Evolutionary conservation across 2,113 vertebrate genomes (phyloP), one percentile per base, ranked within the genome.

Genomic region (Bubo scandiacus): DNA sequence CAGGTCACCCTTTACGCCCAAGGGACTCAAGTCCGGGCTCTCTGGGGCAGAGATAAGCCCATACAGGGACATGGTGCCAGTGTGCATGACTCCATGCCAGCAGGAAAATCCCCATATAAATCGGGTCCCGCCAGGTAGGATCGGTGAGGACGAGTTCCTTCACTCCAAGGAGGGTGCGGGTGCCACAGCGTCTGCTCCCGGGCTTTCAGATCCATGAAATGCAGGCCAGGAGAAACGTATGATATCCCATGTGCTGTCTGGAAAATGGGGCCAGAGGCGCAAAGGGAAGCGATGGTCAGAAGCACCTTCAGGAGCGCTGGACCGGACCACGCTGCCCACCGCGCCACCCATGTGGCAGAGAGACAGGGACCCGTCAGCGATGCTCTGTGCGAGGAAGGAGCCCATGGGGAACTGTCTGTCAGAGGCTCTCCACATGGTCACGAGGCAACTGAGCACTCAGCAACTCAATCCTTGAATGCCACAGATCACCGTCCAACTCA

Each of bases 221-320:
- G 0, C 40, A 54, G 43, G 22, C 5, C n/a, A 22, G 38, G n/a
- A 85, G 42, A 55, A 74, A 30, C 7, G 8, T 5, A 4, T 0
- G 0, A 57, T 17, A 27, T 55, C 54, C 75, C 8, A 0, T 0
- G 1, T 2, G 13, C 43, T 27, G 23, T 47, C 65, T 45, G 12
- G 61, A 59, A 62, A 67, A n/a, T 0, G 0, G 34, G 30, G 13
- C 61, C 0, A 1, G 34, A 57, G 47, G 26, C 0, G 0, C 38
- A 32, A 58, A 70, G 68, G 38, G 26, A 66, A 43, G 55, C 1
- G 2, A 54, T 27, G 26, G 22, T 9, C 68, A 51, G 77, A 45
- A 67, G 57, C 77, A 79, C 15, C 63, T 70, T 14, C 68, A 42
- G 66, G n/a, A 82, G 30, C 2, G 1, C 30, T 1, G 1, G 27